phyloP scores from a whole-genome alignment of 2,797 vertebrate species.

The Enteromius thamalakanensis region DNA sequence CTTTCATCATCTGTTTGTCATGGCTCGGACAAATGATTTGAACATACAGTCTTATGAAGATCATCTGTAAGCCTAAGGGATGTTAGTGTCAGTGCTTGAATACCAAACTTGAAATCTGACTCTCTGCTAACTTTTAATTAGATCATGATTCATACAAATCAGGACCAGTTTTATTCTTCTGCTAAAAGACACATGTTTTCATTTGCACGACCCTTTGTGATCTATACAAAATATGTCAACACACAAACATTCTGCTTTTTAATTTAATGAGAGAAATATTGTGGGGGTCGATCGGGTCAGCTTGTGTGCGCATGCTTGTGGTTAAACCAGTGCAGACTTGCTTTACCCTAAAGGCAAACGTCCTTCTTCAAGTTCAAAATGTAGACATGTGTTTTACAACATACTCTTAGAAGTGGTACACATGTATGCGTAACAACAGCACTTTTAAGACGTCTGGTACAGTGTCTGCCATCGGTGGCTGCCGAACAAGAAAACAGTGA shows the following conservation, averaged over 20 bases:
- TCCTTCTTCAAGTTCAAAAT: slow-evolving; percentile 44
- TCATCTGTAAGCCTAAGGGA: background rate
- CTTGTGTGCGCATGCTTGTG: slow-evolving; percentile 36
- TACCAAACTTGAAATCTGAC: background rate
- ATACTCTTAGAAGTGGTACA: slow-evolving; percentile 22
- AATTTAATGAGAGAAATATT: slow-evolving; percentile 31
- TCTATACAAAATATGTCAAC: slow-evolving; percentile 4
- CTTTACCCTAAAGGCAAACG: slow-evolving; percentile 30
- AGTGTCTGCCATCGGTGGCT: background rate
- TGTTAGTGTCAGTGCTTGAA: background rate
- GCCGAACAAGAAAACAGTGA: slow-evolving; percentile 4
- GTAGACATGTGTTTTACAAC: slow-evolving; percentile 44
- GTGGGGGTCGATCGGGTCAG: slow-evolving; percentile 42
- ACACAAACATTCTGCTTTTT: slow-evolving; percentile 1
- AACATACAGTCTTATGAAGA: background rate
- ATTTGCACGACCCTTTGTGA: background rate
- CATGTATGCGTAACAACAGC: slow-evolving; percentile 9
- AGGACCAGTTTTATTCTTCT: background rate
- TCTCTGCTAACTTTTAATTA: background rate
- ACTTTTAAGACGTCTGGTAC: slow-evolving; percentile 4
- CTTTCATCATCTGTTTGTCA: background rate
- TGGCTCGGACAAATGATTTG: background rate
- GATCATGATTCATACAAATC: background rate
- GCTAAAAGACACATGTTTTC: slow-evolving; percentile 11
- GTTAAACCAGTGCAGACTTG: slow-evolving; percentile 51